Evolutionary conservation across 2,888 invertebrate species (phyloP).

Genomic region (Glyphotaelius pellucidus): DNA sequence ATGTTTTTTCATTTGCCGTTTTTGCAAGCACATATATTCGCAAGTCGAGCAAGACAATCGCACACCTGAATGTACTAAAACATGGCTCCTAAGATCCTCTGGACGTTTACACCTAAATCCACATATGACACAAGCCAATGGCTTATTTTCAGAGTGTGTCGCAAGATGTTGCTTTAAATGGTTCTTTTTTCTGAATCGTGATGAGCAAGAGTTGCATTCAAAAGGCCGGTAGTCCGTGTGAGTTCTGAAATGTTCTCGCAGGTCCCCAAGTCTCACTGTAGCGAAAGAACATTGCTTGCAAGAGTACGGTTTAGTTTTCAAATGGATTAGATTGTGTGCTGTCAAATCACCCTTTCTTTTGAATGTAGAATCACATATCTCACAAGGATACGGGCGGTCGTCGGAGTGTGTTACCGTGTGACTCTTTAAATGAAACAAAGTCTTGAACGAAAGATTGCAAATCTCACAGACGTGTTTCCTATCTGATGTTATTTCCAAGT

Average conservation of each 20-base stretch:
- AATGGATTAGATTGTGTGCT: conserved; percentile 34
- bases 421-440: background rate
- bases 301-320: conserved; percentile 21
- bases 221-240: conserved; percentile 38
- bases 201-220: conserved; percentile 3
- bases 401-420: conserved; percentile 35
- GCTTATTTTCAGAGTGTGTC: conserved; percentile 30
- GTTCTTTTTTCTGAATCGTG: background rate
- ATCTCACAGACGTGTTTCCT: conserved; percentile 21
- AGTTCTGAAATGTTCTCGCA: conserved; percentile 23
- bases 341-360: conserved; percentile 24
- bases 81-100: background rate
- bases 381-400: conserved; percentile 29
- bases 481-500: background rate
- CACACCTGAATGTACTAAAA: background rate
- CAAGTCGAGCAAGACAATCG: conserved; percentile 9
- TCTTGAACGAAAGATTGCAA: conserved; percentile 3
- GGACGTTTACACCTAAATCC: conserved; percentile 10
- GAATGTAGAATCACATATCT: conserved; percentile 1
- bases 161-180: conserved; percentile 11
- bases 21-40: conserved; percentile 7
- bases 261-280: background rate
- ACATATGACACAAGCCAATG: conserved; percentile 14
- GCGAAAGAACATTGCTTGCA: conserved; percentile 38
- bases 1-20: conserved; percentile 38